phyloP scores from a whole-genome alignment of 2,888 invertebrate species.

The Alentia gelatinosa region DNA sequence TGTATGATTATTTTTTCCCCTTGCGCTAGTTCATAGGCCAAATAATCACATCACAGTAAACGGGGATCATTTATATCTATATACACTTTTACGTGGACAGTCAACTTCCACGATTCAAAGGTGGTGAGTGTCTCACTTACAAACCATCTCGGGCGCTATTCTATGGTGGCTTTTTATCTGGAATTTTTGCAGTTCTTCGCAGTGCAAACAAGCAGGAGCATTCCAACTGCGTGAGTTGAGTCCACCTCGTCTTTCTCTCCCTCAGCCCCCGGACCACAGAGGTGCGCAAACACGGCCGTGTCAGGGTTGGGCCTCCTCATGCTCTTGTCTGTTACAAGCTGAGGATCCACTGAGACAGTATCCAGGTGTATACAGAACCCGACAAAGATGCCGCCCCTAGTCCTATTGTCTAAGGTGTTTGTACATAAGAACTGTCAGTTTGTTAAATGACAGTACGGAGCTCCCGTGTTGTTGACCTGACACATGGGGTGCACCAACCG shows the following conservation, averaged over 20 bases:
- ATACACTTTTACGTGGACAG: neutral
- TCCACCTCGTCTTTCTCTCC: neutral
- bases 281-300: neutral
- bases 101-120: neutral
- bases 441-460: neutral
- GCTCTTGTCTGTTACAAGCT: neutral
- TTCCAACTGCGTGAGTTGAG: neutral
- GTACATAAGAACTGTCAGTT: neutral
- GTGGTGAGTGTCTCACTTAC: neutral
- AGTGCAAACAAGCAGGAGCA: neutral
- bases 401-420: neutral
- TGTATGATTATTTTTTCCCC: no score
- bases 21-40: neutral
- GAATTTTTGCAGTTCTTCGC: neutral
- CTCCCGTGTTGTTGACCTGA: neutral
- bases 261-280: neutral
- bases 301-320: neutral
- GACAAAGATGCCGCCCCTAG: neutral
- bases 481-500: neutral
- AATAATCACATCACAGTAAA: neutral
- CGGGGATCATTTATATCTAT: neutral
- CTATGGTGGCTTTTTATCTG: neutral
- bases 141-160: neutral
- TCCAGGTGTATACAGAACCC: neutral
- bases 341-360: neutral